Conservation (phyloP, 2,888 invertebrate genomes). For the Drosophila pullipes region DNA sequence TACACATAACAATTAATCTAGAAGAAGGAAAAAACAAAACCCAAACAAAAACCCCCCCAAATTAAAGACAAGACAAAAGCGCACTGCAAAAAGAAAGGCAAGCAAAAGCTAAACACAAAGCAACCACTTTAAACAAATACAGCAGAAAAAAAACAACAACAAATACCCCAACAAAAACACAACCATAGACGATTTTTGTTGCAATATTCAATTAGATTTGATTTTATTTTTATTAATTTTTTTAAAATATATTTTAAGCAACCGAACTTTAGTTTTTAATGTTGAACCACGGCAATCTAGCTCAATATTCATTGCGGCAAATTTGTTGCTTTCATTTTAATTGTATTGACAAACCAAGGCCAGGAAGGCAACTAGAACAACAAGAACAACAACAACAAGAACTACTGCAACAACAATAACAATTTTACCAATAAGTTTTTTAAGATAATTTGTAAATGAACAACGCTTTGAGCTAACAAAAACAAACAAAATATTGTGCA, state of each 20-base stretch:
- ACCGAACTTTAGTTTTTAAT: conserved; percentile 37
- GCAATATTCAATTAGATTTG: conserved; percentile 31
- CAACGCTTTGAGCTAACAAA: conserved; percentile 25
- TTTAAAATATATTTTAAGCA: conserved; percentile 23
- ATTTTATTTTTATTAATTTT: conserved; percentile 3
- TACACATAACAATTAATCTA: conserved; percentile 32
- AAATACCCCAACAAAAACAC: conserved; percentile 28
- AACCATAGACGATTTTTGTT: conserved; percentile 66
- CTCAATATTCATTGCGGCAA: conserved; percentile 29
- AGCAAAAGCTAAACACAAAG: conserved; percentile 22
- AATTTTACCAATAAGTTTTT: conserved; percentile 35
- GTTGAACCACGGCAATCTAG: conserved; percentile 20
- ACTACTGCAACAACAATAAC: conserved; percentile 11
- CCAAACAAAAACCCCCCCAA: conserved; percentile 9
- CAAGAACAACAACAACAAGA: conserved; percentile 22
- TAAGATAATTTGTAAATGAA: conserved; percentile 22
- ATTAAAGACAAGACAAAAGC: conserved; percentile 39
- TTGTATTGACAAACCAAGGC: conserved; percentile 57
- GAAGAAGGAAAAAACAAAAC: conserved; percentile 24
- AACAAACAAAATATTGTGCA: conserved; percentile 44
- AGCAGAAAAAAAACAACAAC: conserved; percentile 12
- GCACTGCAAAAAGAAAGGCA: conserved; percentile 18
- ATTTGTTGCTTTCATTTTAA: conserved; percentile 39
- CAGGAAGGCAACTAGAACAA: conserved; percentile 54
- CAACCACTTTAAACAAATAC: conserved; percentile 11